Evolutionary conservation across 2,113 vertebrate genomes (phyloP).

Genomic region (Dipodomys spectabilis): DNA sequence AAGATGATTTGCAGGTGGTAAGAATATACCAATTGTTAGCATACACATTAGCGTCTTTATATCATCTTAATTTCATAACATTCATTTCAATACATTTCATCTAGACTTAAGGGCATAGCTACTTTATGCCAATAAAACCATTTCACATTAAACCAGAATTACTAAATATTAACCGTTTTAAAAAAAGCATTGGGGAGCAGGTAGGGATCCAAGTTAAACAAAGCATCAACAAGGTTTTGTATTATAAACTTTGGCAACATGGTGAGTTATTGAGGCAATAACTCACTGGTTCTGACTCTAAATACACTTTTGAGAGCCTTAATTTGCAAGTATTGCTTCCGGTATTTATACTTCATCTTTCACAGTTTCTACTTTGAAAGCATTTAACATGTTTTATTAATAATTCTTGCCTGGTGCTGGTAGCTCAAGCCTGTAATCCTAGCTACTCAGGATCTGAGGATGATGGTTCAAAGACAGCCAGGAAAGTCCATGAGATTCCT

Average conservation of each 20-base stretch:
- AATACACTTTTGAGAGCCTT: conserved; percentile 50
- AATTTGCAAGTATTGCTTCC: background rate
- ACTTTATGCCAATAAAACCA: conserved; percentile 44
- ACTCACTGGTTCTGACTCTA: background rate
- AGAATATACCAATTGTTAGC: conserved; percentile 49
- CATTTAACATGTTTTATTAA: background rate
- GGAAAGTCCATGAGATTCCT: too few species aligned
- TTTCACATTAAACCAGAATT: conserved; percentile 8
- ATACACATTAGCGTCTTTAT: conserved; percentile 63
- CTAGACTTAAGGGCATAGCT: conserved; percentile 40
- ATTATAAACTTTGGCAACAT: conserved; percentile 27
- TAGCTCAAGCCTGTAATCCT: too few species aligned
- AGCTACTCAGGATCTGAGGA: too few species aligned
- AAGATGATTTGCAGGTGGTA: conserved; percentile 52
- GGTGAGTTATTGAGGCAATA: background rate
- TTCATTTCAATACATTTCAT: conserved; percentile 46
- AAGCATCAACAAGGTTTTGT: background rate
- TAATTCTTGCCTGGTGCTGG: background rate
- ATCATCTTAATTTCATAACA: conserved; percentile 25
- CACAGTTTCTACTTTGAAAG: conserved; percentile 40
- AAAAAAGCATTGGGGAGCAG: background rate
- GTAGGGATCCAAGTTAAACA: background rate
- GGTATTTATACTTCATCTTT: background rate
- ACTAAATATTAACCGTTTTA: background rate
- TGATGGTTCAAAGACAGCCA: too few species aligned